Evolutionary conservation across 1,140 invertebrate genomes (phyloP).

Genomic region (Harpegnathos saltator): DNA sequence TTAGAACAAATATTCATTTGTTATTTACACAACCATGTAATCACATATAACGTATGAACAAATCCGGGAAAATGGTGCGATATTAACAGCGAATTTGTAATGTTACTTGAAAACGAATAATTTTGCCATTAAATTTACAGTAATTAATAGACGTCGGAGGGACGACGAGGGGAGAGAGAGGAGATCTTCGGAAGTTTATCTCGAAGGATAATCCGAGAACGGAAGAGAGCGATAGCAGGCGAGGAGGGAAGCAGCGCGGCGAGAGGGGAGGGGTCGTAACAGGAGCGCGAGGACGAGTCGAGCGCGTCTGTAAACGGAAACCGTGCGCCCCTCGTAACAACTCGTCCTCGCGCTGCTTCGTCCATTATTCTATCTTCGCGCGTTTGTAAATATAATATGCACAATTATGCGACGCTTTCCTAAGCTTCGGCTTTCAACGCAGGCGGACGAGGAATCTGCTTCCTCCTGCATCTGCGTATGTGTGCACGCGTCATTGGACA

Average conservation of each 20-base stretch:
- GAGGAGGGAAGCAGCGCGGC: no score
- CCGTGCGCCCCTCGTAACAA: slow-evolving; percentile 11
- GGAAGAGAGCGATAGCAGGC: slow-evolving; percentile 44
- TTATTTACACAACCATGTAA: no score
- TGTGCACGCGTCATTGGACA: no score
- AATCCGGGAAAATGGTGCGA: no score
- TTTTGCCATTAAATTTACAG: no score
- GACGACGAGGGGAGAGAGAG: neutral
- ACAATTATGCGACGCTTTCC: slow-evolving; percentile 39
- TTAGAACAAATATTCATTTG: no score
- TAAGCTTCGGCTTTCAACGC: slow-evolving; percentile 32
- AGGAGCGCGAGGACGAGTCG: slow-evolving; percentile 35
- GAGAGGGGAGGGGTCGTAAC: slow-evolving; percentile 60
- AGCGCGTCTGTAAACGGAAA: slow-evolving; percentile 57
- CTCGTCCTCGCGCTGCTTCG: slow-evolving; percentile 3
- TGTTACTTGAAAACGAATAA: no score
- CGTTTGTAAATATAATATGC: slow-evolving; percentile 39
- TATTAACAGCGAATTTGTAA: no score
- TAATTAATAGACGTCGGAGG: no score
- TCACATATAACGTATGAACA: no score
- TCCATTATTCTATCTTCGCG: slow-evolving; percentile 63
- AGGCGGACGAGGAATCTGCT: neutral
- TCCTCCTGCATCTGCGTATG: slow-evolving; percentile 26
- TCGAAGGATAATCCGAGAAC: slow-evolving; percentile 45
- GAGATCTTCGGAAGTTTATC: no score